Evolutionary conservation across 2,113 vertebrate species (phyloP), one percentile per base, ranked within the genome.

Genomic region (Ciconia stormi): DNA sequence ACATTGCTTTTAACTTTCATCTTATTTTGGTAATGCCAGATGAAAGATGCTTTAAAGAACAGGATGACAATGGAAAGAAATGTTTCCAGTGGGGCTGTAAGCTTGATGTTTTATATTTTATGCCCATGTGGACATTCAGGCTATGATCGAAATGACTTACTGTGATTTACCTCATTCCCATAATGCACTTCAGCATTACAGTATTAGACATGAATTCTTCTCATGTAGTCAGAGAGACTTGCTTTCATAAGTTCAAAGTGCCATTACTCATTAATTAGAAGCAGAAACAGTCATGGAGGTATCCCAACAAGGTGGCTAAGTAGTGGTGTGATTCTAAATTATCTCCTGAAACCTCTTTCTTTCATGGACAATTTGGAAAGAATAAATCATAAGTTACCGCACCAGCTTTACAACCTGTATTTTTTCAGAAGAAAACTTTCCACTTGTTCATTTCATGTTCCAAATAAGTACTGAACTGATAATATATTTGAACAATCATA

Each of bases 131-230:
- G 49, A 56, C 59, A 17, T 59, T 82, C 59, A 94, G 46, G 25
- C 71, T 95, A 38, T 55, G 50, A 92, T 92, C 23, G 16, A 82
- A 95, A 78, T 22, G 16, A 47, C 62, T 89, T 90, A 63, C 46
- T 90, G 53, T 63, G 94, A 93, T 93, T 95, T 95, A 94, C 53
- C 52, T 90, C 72, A 29, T 87, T 94, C 69, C 76, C 85, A 92
- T 26, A 44, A 71, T 52, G 67, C 82, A 70, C 20, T 83, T 88
- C 53, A 82, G 23, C 73, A 82, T 92, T 86, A 62, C 30, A 80
- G 13, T 73, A 74, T 90, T 63, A 84, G 26, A 70, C 15, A 46
- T 70, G 70, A 90, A 82, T 96, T 91, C 49, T 92, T 78, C 53
- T 85, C 7, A 1, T 46, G 42, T 42, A 83, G 42, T 38, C 56